Evolutionary conservation across 1,140 invertebrate genomes (phyloP), one percentile per base, ranked within the genome.

Genomic region (Zaprionus ornatus): DNA sequence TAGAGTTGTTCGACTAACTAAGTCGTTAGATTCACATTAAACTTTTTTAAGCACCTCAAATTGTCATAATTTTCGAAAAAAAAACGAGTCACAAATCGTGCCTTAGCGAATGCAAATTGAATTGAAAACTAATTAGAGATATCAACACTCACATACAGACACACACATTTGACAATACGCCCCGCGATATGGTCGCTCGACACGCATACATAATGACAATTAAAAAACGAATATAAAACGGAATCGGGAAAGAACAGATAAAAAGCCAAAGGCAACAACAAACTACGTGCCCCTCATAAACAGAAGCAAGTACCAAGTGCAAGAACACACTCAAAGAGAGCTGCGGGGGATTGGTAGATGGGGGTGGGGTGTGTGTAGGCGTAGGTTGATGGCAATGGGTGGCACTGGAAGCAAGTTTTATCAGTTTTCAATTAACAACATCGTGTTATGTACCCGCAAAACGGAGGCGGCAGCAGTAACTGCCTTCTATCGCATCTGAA

Each of bases 341-440:
- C 7, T 17, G 4, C 7, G 10, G n/a, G 15, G 27, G 10, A 10
- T n/a, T 10, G 13, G 19, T 4, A n/a, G 19, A 35, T 2, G 15
- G 19, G 15, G 0, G 13, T 2, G 7, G 19, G 19, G 35, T 1
- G 27, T 29, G 29, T 37, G 37, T 12, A 15, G 42, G 17, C 1
- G 55, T 13, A 12, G 5, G 37, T 7, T 40, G 45, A 50, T 50
- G 29, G 17, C 52, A 7, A 13, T 17, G 21, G n/a, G 59, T 7
- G 52, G 55, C 21, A 66, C 17, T 12, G 35, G 63, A 15, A 69
- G 37, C 61, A 52, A 37, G n/a, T 35, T 23, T 55, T 88, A 88
- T 88, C 85, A 88, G 81, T 88, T 88, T 88, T 88, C 85, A 88
- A 88, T 88, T 88, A 88, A 90, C 85, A 88, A 85, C 81, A 88